phyloP scores from a whole-genome alignment of 1,140 invertebrate species.

The Periplaneta americana region DNA sequence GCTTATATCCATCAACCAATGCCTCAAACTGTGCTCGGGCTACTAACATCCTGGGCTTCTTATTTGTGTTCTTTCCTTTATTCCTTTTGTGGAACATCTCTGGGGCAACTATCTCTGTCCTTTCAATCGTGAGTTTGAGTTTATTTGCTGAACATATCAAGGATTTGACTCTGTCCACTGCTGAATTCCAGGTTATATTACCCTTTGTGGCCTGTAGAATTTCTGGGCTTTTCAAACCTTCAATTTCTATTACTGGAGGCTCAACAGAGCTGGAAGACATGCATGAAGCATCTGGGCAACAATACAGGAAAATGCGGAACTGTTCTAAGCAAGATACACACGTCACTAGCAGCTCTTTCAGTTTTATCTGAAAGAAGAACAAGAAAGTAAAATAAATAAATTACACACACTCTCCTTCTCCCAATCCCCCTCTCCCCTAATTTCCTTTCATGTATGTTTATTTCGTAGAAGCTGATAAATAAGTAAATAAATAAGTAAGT shows the following conservation, averaged over 20 bases:
- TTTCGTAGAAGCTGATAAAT: too few species aligned
- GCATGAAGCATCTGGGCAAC: slow-evolving; percentile 41
- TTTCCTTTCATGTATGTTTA: too few species aligned
- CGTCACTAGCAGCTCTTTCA: slow-evolving; percentile 44
- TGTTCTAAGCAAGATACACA: slow-evolving; percentile 49
- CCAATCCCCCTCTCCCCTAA: too few species aligned
- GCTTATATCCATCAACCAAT: neutral
- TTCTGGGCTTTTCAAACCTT: neutral
- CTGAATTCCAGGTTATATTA: slow-evolving; percentile 19
- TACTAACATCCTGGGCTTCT: neutral
- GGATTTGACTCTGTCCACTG: slow-evolving; percentile 31
- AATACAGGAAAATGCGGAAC: slow-evolving; percentile 49
- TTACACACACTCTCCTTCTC: too few species aligned
- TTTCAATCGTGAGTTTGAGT: neutral
- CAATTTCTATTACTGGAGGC: neutral
- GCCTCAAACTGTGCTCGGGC: neutral
- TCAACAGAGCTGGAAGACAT: neutral
- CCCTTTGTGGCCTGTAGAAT: neutral
- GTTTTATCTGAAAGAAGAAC: slow-evolving; percentile 24
- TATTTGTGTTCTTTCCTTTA: neutral
- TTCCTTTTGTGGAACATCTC: neutral
- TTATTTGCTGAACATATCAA: slow-evolving; percentile 21
- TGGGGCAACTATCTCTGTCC: neutral
- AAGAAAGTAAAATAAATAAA: too few species aligned
- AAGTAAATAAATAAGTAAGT: too few species aligned